Base-by-base conservation (phyloP, 2,888 invertebrate genomes). In the Agrochola circellaris region DNA sequence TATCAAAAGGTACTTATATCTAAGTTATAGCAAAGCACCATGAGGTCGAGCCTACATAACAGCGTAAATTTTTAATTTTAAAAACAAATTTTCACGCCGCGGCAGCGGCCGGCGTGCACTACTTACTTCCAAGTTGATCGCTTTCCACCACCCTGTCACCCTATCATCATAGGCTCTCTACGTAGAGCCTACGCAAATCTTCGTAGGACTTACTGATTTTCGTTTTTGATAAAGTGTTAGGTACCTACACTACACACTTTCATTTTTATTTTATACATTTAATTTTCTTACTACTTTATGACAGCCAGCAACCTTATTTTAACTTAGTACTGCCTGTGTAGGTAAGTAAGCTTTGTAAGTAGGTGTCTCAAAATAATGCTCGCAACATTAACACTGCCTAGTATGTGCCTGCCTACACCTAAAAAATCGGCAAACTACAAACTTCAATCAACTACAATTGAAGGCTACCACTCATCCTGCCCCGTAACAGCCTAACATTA, bases 401-500 rank as follows among this genome's bases (percentile, higher is more conserved):
- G n/a, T n/a, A 42, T 2, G 45, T 45, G 13, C 45, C 45, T 45
- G 11, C 45, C 17, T 17, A 48, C 48, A 48, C 58, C 58, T 58
- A 72, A 60, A 60, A 51, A 8, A n/a, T n/a, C 9, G 3, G 3
- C 48, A 9, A n/a, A 26, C 17, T 26, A 56, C 13, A 66, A 76
- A 45, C 34, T 54, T 56, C 23, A 34, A n/a, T 23, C 5, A 38
- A 74, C 34, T 56, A 54, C 34, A 58, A 58, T 45, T 20, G 20
- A 67, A 73, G 72, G 45, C 26, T 60, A 64, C n/a, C 48, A 70
- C 58, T 64, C 38, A 34, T 34, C 69, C 56, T 38, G 38, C 20
- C 62, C 60, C 34, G 15, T 62, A 48, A 78, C 54, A 66, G 26
- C 26, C 54, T 75, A 73, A 64, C 68, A 70, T 86, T 64, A 83